Percentiles rank a stretch among this genome's conserved stretches.
Conservation (phyloP, 2,113 vertebrate species). For the Ursus arctos region DNA sequence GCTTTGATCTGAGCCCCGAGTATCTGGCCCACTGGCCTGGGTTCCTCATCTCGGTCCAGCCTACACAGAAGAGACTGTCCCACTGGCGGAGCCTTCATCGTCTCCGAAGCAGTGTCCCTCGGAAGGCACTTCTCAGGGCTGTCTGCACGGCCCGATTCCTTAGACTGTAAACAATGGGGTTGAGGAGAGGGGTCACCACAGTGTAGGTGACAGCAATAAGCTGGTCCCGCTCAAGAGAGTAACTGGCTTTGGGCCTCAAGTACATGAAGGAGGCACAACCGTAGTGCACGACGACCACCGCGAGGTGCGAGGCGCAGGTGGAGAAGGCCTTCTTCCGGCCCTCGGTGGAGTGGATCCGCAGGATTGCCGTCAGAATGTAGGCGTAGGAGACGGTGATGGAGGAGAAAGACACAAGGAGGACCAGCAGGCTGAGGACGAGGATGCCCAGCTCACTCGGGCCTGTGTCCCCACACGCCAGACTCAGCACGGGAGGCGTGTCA, state of each 20-base stretch:
- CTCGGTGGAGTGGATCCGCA: constrained; percentile 56
- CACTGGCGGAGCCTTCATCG: neutral
- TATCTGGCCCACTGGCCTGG: neutral
- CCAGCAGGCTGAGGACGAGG: constrained; percentile 67
- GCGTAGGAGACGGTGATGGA: constrained; percentile 61
- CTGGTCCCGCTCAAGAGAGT: constrained; percentile 71
- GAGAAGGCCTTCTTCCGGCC: constrained; percentile 78
- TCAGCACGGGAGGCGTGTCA: constrained; percentile 63
- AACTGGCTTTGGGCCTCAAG: constrained; percentile 73
- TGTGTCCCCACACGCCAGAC: constrained; percentile 69
- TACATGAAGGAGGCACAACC: constrained; percentile 80
- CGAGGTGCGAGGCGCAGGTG: constrained; percentile 76
- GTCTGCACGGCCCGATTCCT: constrained; percentile 75
- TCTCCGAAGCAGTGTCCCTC: constrained; percentile 52
- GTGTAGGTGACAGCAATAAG: constrained; percentile 78
- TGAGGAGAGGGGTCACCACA: constrained; percentile 77
- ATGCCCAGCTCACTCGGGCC: constrained; percentile 70
- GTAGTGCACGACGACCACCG: constrained; percentile 75
- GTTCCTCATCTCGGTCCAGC: neutral
- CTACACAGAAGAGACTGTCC: neutral
- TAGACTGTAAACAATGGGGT: constrained; percentile 79
- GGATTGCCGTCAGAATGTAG: constrained; percentile 68
- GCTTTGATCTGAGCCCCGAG: neutral
- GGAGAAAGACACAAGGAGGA: constrained; percentile 65
- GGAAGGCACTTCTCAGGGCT: constrained; percentile 67